These are phyloP conservation scores for Enteromius trimaculatus DNA, from an alignment of 2,797 vertebrate genomes.

Conservation along the genomic window DNA sequence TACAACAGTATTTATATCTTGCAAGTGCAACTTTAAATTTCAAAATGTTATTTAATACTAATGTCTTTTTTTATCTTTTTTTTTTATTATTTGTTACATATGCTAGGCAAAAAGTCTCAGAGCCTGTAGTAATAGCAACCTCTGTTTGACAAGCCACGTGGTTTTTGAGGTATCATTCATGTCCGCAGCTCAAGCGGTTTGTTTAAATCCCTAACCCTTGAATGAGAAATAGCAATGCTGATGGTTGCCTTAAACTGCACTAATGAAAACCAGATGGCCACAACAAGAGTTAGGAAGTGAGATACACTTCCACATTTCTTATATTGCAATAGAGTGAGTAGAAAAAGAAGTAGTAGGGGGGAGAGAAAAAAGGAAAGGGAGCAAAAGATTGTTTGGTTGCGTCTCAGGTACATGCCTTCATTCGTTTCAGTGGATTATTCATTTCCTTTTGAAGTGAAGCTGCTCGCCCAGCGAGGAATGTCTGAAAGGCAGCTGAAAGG, in stretches of 20 bases:
- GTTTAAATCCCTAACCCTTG: constrained; percentile 16
- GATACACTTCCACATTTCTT: background rate
- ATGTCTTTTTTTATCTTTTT: too few relatives aligned
- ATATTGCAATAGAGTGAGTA: background rate
- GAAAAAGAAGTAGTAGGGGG: constrained; percentile 4
- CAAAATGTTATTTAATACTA: background rate
- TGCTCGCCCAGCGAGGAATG: constrained; percentile 96
- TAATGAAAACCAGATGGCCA: constrained; percentile 14
- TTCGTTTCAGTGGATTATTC: constrained; percentile 98
- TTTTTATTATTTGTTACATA: too few relatives aligned
- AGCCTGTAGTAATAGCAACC: background rate
- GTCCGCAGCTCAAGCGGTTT: background rate
- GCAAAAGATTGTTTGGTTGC: constrained; percentile 58
- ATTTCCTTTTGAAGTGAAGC: constrained; percentile 97
- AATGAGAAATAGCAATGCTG: constrained; percentile 1
- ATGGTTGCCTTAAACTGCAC: background rate
- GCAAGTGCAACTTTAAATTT: background rate
- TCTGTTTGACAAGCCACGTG: constrained; percentile 12
- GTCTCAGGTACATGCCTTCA: constrained; percentile 91
- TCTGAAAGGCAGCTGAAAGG: constrained; percentile 95
- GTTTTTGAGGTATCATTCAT: background rate
- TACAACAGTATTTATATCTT: background rate
- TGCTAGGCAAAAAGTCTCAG: background rate
- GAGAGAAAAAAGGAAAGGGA: constrained; percentile 51
- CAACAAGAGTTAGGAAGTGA: constrained; percentile 22